Percentiles rank a stretch among this genome's conserved stretches.
Evolutionary conservation across 2,888 invertebrate genomes (phyloP).

Genomic region (Phasia obesa): DNA sequence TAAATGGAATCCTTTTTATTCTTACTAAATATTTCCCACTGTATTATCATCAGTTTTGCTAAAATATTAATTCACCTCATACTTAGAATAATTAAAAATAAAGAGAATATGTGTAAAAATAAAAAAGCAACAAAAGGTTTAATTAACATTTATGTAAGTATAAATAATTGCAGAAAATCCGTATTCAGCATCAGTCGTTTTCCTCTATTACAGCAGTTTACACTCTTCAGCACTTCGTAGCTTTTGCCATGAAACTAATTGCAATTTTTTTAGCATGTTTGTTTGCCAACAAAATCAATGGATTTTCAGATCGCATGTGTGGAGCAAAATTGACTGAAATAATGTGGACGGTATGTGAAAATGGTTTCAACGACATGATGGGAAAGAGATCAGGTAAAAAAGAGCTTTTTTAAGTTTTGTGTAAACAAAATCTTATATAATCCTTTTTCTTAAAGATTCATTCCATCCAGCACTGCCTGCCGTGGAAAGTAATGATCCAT

Average conservation of each 20-base stretch:
- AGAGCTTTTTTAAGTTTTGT: neutral
- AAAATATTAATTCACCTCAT: no score
- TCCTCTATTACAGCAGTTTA: neutral
- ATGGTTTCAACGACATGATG: constrained; percentile 51
- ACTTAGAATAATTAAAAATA: neutral
- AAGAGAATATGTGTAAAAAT: neutral
- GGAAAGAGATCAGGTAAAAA: constrained; percentile 37
- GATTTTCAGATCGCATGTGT: constrained; percentile 22
- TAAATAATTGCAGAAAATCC: constrained; percentile 37
- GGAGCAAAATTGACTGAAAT: constrained; percentile 30
- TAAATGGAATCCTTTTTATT: no score
- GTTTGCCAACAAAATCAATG: constrained; percentile 1
- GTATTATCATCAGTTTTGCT: no score
- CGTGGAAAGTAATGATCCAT: neutral
- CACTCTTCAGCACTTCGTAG: neutral
- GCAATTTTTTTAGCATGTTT: constrained; percentile 19
- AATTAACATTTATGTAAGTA: constrained; percentile 3
- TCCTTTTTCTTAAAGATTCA: neutral
- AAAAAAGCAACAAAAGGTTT: constrained; percentile 3
- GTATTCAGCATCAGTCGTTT: constrained; percentile 20
- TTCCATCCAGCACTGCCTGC: neutral
- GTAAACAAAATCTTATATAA: neutral
- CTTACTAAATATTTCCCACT: no score
- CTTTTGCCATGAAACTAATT: constrained; percentile 19
- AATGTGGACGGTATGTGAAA: constrained; percentile 32